A percentile compares a stretch with the other conserved stretches of the same genome.
These are phyloP conservation scores for Escarpia spicata DNA, from an alignment of 2,888 invertebrate species.

Conservation along the genomic window DNA sequence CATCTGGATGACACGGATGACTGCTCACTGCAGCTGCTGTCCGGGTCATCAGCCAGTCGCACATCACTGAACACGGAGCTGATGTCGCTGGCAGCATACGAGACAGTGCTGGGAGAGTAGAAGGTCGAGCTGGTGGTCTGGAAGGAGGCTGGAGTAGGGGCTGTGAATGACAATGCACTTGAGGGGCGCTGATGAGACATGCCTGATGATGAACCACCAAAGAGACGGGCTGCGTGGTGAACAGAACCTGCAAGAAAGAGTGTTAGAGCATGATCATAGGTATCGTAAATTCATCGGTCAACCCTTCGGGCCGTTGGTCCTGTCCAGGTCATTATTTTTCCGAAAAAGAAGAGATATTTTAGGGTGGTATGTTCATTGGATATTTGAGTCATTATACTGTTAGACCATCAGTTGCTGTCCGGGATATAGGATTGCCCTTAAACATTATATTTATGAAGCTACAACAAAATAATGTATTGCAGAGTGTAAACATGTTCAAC, in stretches of 20 bases:
- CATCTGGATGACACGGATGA: not conserved
- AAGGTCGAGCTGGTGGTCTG: not conserved
- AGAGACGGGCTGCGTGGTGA: not conserved
- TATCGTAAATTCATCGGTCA: too few relatives aligned
- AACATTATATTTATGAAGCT: too few relatives aligned
- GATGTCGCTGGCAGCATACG: not conserved
- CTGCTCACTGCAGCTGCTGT: not conserved
- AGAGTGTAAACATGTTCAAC: too few relatives aligned
- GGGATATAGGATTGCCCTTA: too few relatives aligned
- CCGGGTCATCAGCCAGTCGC: not conserved
- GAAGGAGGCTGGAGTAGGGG: not conserved
- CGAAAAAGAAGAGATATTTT: too few relatives aligned
- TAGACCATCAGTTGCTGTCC: too few relatives aligned
- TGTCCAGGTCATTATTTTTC: too few relatives aligned
- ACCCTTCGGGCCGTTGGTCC: too few relatives aligned
- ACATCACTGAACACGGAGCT: constrained; percentile 5
- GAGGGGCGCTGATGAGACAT: not conserved
- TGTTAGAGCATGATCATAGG: not conserved
- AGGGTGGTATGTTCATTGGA: too few relatives aligned
- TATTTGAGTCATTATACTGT: too few relatives aligned
- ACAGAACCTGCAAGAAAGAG: not conserved
- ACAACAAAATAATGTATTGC: too few relatives aligned
- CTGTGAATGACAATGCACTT: not conserved
- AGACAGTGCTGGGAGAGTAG: not conserved
- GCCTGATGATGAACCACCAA: not conserved